These are phyloP conservation scores for Rallus limicola DNA, from an alignment of 2,113 vertebrate species.

Conservation along the genomic window DNA sequence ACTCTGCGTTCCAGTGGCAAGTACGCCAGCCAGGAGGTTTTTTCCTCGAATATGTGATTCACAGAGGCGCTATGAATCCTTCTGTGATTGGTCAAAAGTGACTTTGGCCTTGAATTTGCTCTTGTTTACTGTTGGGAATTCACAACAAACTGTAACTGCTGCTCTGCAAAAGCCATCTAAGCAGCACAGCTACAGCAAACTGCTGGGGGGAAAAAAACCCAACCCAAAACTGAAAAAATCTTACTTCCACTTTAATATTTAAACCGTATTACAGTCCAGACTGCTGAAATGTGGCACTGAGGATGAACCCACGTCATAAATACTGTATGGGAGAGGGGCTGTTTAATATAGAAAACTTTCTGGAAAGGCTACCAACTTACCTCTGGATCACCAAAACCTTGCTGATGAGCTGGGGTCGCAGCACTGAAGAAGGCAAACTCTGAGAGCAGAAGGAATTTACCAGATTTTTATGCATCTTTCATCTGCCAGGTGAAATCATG, in stretches of 20 bases:
- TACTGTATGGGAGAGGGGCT: background rate
- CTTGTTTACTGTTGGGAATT: too few relatives aligned
- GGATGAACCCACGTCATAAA: background rate
- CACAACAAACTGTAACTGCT: too few relatives aligned
- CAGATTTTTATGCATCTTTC: background rate
- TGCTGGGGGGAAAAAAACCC: background rate
- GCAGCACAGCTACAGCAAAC: too few relatives aligned
- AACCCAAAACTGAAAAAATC: too few relatives aligned
- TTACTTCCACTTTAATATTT: background rate
- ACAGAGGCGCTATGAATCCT: too few relatives aligned
- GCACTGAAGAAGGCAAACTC: background rate
- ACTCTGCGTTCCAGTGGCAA: too few relatives aligned
- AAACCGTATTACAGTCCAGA: background rate
- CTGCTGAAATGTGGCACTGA: background rate
- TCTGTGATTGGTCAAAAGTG: too few relatives aligned
- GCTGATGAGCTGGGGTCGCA: background rate
- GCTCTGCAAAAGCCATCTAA: too few relatives aligned
- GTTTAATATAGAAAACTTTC: background rate
- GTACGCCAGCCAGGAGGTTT: too few relatives aligned
- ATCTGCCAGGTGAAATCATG: background rate
- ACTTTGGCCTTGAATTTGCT: too few relatives aligned
- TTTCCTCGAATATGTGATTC: too few relatives aligned
- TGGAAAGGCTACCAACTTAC: background rate
- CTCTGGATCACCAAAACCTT: background rate
- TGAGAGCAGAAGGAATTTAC: background rate